phyloP scores from a whole-genome alignment of 2,113 vertebrate genomes.

The Nanorana parkeri region DNA sequence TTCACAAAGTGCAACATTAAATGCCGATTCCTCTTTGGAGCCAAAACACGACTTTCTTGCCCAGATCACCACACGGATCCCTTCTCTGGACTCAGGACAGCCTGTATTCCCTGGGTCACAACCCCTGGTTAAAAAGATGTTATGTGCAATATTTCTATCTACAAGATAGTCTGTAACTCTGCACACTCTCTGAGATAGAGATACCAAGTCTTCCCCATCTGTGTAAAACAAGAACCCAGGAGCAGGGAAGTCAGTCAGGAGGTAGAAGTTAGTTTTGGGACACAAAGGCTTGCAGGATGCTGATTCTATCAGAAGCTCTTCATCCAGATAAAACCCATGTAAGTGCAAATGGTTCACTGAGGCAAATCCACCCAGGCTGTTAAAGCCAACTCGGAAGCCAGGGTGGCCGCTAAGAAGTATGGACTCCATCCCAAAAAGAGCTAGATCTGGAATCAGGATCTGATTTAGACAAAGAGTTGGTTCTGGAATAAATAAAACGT shows the following conservation, averaged over 20 bases:
- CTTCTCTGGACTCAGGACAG: constrained; percentile 56
- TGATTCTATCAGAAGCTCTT: constrained; percentile 77
- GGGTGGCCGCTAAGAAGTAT: constrained; percentile 84
- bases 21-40: constrained; percentile 77
- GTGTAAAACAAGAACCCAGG: constrained; percentile 84
- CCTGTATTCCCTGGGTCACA: constrained; percentile 64
- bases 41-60: constrained; percentile 81
- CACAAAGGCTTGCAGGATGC: constrained; percentile 69
- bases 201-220: constrained; percentile 59
- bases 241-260: constrained; percentile 70
- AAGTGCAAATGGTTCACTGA: constrained; percentile 93
- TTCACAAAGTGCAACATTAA: constrained; percentile 92
- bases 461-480: constrained; percentile 77
- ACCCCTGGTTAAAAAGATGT: constrained; percentile 86
- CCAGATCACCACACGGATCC: constrained; percentile 84
- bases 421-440: constrained; percentile 76
- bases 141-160: constrained; percentile 79
- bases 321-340: constrained; percentile 84
- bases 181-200: constrained; percentile 68
- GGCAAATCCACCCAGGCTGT: constrained; percentile 88
- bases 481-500: constrained; percentile 86
- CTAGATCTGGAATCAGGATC: constrained; percentile 69
- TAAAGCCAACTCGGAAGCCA: constrained; percentile 88
- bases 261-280: constrained; percentile 66
- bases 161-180: constrained; percentile 77